Evolutionary conservation across 1,140 invertebrate species (phyloP).

Genomic region (Argopecten irradians): DNA sequence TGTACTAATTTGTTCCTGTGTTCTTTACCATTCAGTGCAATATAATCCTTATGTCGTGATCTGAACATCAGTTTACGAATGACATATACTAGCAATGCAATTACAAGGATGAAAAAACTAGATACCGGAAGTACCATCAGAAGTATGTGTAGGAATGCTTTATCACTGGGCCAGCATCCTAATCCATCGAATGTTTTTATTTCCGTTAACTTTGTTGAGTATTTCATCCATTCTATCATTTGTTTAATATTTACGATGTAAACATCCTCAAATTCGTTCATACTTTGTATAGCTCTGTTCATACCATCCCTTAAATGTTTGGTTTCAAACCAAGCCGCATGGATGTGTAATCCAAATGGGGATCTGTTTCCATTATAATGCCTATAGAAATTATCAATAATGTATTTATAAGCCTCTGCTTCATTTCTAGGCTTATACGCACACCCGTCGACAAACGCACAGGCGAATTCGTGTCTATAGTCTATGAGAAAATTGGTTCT

Average conservation of each 20-base stretch:
- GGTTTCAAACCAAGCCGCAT: conserved; percentile 63
- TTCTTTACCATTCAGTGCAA: background rate
- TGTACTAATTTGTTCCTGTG: background rate
- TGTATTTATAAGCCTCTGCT: conserved; percentile 56
- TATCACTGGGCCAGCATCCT: conserved; percentile 9
- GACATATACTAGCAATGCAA: background rate
- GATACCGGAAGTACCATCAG: background rate
- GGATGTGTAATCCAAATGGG: conserved; percentile 68
- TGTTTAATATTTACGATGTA: conserved; percentile 53
- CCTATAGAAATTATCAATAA: conserved; percentile 64
- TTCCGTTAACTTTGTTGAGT: conserved; percentile 31
- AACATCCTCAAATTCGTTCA: conserved; percentile 51
- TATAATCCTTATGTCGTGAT: background rate
- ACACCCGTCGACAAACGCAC: conserved; percentile 60
- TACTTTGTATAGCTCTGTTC: conserved; percentile 55
- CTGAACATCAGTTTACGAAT: background rate
- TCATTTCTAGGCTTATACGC: conserved; percentile 45
- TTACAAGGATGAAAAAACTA: background rate
- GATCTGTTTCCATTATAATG: conserved; percentile 61
- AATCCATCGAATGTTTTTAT: conserved; percentile 32
- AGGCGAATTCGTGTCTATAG: conserved; percentile 43
- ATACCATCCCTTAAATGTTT: conserved; percentile 50
- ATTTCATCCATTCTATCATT: conserved; percentile 49
- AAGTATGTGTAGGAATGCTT: background rate
- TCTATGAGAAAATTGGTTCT: conserved; percentile 41